Percentiles rank a stretch among this genome's conserved stretches.
phyloP scores from a whole-genome alignment of 2,888 invertebrate genomes.

The Orthonevra nobilis region DNA sequence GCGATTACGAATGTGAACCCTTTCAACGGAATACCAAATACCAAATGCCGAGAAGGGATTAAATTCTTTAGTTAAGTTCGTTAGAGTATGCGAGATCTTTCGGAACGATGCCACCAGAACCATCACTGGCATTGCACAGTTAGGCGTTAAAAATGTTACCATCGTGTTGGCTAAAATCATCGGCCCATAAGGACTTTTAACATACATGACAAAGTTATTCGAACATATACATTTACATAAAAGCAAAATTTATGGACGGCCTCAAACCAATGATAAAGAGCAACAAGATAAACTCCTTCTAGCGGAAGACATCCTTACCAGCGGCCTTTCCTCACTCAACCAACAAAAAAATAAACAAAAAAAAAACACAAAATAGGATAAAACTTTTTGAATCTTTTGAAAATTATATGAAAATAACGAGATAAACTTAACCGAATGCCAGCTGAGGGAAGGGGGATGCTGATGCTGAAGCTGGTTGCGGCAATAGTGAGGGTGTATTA shows the following conservation, averaged over 20 bases:
- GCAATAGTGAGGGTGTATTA: conserved; percentile 53
- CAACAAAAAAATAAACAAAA: conserved; percentile 13
- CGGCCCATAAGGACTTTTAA: conserved; percentile 10
- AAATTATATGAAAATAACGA: conserved; percentile 69
- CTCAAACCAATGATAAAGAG: conserved; percentile 18
- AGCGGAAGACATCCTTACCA: conserved; percentile 48
- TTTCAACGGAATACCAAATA: neutral
- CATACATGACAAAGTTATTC: neutral
- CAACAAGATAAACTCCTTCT: conserved; percentile 48
- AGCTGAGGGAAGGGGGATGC: conserved; percentile 19
- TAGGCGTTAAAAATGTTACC: conserved; percentile 39
- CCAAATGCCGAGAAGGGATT: conserved; percentile 35
- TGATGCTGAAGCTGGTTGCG: conserved; percentile 2
- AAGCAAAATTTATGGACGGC: too few relatives aligned
- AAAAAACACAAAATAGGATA: neutral
- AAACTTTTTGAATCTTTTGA: conserved; percentile 65
- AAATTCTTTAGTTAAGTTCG: conserved; percentile 38
- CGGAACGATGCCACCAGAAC: neutral
- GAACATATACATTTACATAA: neutral
- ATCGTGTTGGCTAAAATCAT: neutral
- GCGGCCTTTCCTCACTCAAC: conserved; percentile 24
- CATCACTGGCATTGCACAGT: conserved; percentile 29
- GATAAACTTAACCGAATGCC: conserved; percentile 62
- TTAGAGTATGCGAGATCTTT: conserved; percentile 15
- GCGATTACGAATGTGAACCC: conserved; percentile 16